phyloP scores from a whole-genome alignment of 2,888 invertebrate species.

The Unio delphinus region DNA sequence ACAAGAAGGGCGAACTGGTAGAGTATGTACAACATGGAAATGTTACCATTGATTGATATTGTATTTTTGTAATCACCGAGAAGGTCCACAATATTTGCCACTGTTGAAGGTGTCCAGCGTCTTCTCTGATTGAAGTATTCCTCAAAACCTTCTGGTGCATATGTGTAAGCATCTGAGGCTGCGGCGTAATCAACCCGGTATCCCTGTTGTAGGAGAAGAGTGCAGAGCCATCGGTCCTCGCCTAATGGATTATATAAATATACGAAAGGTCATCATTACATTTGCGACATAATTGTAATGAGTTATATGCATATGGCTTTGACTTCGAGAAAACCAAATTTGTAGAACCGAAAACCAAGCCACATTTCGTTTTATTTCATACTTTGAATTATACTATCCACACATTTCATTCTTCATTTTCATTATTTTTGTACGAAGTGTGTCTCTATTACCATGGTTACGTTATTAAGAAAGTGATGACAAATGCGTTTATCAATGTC shows the following conservation, averaged over 20 bases:
- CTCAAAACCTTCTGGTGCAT: constrained; percentile 60
- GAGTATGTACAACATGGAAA: constrained; percentile 76
- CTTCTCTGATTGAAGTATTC: constrained; percentile 65
- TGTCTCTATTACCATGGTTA: too few relatives aligned
- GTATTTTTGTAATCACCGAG: constrained; percentile 87
- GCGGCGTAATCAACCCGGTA: constrained; percentile 64
- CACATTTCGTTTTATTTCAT: too few relatives aligned
- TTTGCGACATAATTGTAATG: too few relatives aligned
- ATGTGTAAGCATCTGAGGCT: constrained; percentile 62
- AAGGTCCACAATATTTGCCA: constrained; percentile 62
- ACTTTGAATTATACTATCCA: too few relatives aligned
- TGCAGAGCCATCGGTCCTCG: constrained; percentile 67
- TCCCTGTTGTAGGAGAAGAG: constrained; percentile 62
- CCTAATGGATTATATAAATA: constrained; percentile 33
- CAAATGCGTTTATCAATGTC: too few relatives aligned
- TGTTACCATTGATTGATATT: constrained; percentile 95
- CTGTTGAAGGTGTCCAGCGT: constrained; percentile 64
- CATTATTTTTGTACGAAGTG: too few relatives aligned
- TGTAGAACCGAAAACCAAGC: too few relatives aligned
- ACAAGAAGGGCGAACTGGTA: constrained; percentile 82
- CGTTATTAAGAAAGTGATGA: too few relatives aligned
- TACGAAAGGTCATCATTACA: too few relatives aligned
- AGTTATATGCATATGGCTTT: too few relatives aligned
- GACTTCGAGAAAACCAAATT: too few relatives aligned
- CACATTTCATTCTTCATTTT: too few relatives aligned